Base-by-base conservation (phyloP, 2,113 vertebrate genomes). In the Carassius carassius region DNA sequence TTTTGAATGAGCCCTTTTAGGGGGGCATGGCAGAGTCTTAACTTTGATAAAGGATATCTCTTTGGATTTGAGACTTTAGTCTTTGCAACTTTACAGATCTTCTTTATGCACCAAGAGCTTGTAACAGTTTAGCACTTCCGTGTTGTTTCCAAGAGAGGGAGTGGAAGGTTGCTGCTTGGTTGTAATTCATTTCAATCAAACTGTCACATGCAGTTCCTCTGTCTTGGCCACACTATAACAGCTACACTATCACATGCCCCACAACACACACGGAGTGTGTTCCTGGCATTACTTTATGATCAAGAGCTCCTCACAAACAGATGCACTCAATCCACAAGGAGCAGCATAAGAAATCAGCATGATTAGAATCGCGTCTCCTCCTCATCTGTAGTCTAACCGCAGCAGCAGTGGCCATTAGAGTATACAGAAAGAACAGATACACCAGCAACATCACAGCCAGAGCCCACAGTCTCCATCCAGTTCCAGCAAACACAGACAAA, bases 361-460 rank as follows among this genome's bases (percentile, higher is more conserved):
- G 47, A 78, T 78, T 32, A 78, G 9, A 78, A 78, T 35, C 5
- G 23, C 3, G 5, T 19, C 51, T 35, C 51, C 49, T 58, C 75
- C 75, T 78, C 75, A 78, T 78, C 78, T 63, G 78, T 29, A 65
- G 78, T 80, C 78, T 25, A 47, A 25, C 58, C 78, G 63, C 60
- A 80, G 54, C 54, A 78, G 54, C 54, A 17, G 32, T 56, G 54
- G 17, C 54, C 76, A 78, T 60, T 78, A 78, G 21, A 63, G 78
- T 44, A 32, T 62, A 62, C 75, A 25, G 75, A 58, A 17, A 78
- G 23, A 21, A 10, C 51, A 41, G 19, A 60, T 0, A 60, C 35
- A 62, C 32, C 35, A 78, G 76, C 11, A 37, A 60, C 41, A 56
- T 37, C 29, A 35, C 51, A 13, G n/a, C 44, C 63, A 67, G 14